A percentile compares a stretch with the other conserved stretches of the same genome.
Conservation (phyloP, 1,140 invertebrate species). For the Nilaparvata lugens region DNA sequence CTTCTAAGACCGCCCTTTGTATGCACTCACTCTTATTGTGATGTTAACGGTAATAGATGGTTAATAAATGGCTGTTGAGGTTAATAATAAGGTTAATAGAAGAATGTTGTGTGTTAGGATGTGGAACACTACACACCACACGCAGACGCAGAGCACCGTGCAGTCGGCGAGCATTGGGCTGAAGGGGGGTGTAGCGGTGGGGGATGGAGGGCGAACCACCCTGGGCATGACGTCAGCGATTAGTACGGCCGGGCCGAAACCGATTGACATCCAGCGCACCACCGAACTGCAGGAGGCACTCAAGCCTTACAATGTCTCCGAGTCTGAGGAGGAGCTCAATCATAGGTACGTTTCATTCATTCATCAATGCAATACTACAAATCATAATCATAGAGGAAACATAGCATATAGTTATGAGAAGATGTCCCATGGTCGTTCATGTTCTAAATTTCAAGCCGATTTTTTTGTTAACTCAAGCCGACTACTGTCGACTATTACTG, state of each 20-base stretch:
- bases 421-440: no score
- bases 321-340: conserved; percentile 81
- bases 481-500: no score
- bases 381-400: no score
- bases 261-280: conserved; percentile 71
- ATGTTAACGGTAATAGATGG: no score
- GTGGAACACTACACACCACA: neutral
- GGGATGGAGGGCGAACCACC: neutral
- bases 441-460: no score
- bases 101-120: neutral
- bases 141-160: neutral
- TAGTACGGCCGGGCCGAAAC: conserved; percentile 76
- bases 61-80: no score
- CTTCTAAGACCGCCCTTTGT: no score
- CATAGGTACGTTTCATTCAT: conserved; percentile 71
- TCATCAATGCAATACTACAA: no score
- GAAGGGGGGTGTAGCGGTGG: neutral
- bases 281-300: conserved; percentile 73
- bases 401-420: no score
- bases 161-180: neutral
- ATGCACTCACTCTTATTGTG: no score
- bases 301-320: conserved; percentile 83
- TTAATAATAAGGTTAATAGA: no score
- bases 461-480: no score
- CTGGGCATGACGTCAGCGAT: conserved; percentile 89